Percentiles rank a stretch among this genome's conserved stretches.
Conservation (phyloP, 2,113 vertebrate genomes). For the Coptodon rendalli region DNA sequence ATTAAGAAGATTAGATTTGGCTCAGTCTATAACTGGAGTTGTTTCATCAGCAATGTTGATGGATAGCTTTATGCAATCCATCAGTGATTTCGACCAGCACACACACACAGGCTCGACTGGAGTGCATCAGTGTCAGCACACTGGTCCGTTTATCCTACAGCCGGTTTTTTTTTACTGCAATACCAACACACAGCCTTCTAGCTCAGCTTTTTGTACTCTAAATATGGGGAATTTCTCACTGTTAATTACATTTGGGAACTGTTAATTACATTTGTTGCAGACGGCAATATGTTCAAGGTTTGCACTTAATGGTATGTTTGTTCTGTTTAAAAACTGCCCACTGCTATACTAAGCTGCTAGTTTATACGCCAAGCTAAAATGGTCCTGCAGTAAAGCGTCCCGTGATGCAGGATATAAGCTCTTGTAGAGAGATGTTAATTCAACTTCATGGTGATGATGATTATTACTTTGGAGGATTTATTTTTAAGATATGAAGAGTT, state of each 20-base stretch:
- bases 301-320: neutral
- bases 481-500: neutral
- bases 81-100: conserved; percentile 51
- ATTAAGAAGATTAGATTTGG: conserved; percentile 36
- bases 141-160: neutral
- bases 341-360: neutral
- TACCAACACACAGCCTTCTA: neutral
- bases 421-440: neutral
- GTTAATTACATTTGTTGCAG: neutral
- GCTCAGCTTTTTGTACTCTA: neutral
- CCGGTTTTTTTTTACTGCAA: neutral
- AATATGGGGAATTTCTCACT: neutral
- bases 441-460: neutral
- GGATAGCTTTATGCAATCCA: conserved; percentile 60
- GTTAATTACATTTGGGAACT: neutral
- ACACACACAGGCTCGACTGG: conserved; percentile 2
- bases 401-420: neutral
- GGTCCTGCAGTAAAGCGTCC: neutral
- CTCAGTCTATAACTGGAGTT: conserved; percentile 11
- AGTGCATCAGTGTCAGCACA: conserved; percentile 51
- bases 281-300: neutral
- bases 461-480: neutral
- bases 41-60: conserved; percentile 13
- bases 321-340: neutral
- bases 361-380: neutral